Percentiles rank a stretch among this genome's conserved stretches.
Evolutionary conservation across 2,797 vertebrate species (phyloP).

Genomic region (Sarcophilus harrisii): DNA sequence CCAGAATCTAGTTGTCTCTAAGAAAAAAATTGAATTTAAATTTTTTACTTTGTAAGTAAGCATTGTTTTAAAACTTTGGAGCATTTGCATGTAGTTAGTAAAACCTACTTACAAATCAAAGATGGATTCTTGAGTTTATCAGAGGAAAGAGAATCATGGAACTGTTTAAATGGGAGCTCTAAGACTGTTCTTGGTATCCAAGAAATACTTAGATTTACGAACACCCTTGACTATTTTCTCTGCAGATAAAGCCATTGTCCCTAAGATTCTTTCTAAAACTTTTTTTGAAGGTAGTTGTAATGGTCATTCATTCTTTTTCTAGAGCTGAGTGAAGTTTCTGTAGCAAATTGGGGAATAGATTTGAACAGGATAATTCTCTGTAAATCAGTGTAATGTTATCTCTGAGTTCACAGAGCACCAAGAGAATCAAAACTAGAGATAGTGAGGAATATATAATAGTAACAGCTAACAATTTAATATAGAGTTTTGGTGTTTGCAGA

Average conservation of each 20-base stretch:
- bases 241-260: constrained; percentile 22
- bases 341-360: not conserved
- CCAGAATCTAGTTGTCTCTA: not conserved
- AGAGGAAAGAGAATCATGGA: not conserved
- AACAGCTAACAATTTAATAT: not conserved
- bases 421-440: not conserved
- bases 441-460: not conserved
- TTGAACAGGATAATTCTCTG: not conserved
- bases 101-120: not conserved
- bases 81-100: not conserved
- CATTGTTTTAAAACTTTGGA: not conserved
- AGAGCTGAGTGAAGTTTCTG: constrained; percentile 8
- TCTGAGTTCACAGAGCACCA: not conserved
- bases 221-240: constrained; percentile 11
- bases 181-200: constrained; percentile 17
- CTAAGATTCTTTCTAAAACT: constrained; percentile 37
- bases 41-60: not conserved
- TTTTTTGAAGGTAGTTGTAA: constrained; percentile 11
- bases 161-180: constrained; percentile 44
- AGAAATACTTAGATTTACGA: constrained; percentile 10
- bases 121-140: not conserved
- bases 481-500: not conserved
- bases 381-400: not conserved
- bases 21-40: not conserved
- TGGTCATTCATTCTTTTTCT: constrained; percentile 19